Percentiles rank a stretch among this genome's conserved stretches.
phyloP scores from a whole-genome alignment of 2,113 vertebrate genomes.

The Tetrax tetrax region DNA sequence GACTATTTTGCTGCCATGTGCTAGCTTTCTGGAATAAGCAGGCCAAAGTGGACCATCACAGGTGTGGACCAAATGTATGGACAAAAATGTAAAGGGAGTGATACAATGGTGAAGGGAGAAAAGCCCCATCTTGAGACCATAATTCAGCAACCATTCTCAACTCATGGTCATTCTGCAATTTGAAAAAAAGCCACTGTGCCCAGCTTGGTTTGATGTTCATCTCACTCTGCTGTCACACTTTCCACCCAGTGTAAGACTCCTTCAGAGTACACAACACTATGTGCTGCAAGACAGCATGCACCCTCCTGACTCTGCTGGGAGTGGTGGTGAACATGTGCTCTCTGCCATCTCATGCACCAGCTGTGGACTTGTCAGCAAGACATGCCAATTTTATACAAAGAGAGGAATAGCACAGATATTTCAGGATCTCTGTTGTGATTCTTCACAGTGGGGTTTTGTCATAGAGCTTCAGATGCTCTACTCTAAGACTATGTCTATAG shows the following conservation, averaged over 20 bases:
- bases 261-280: background rate
- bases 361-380: background rate
- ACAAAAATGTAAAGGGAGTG: background rate
- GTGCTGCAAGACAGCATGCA: background rate
- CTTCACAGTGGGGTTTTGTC: background rate
- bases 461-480: background rate
- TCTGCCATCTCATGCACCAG: background rate
- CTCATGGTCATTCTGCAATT: background rate
- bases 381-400: background rate
- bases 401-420: background rate
- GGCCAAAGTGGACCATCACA: background rate
- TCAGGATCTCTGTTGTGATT: background rate
- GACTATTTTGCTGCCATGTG: background rate
- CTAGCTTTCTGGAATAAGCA: background rate
- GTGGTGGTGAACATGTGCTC: accelerated
- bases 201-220: background rate
- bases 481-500: background rate
- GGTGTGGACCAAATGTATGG: background rate
- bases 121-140: background rate
- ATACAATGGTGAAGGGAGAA: background rate
- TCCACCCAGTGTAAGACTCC: background rate
- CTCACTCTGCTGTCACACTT: background rate
- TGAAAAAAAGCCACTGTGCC: background rate
- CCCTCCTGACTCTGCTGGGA: background rate
- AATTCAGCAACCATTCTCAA: background rate